Evolutionary conservation across 2,797 vertebrate species (phyloP).

Genomic region (Lutjanus campechanus): DNA sequence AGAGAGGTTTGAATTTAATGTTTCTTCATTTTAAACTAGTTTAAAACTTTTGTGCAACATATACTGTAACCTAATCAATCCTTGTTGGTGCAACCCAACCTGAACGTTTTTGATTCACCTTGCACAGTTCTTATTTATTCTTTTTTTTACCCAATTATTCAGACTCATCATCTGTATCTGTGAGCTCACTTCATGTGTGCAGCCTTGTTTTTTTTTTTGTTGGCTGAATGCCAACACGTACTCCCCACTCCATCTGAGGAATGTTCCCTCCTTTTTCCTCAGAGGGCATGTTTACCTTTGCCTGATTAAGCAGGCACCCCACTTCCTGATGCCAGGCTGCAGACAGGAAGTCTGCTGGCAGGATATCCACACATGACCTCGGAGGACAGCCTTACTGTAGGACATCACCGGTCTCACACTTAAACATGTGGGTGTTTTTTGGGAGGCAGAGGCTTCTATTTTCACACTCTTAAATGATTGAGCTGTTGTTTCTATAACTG

Average conservation of each 20-base stretch:
- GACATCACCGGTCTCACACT: conserved; percentile 20
- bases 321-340: conserved; percentile 75
- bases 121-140: neutral
- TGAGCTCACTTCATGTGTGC: neutral
- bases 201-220: conserved; percentile 32
- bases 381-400: neutral
- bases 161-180: neutral
- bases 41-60: too few species aligned
- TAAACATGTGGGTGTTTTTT: neutral
- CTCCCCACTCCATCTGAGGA: conserved; percentile 58
- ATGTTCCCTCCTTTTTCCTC: conserved; percentile 73
- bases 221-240: conserved; percentile 30
- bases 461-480: neutral
- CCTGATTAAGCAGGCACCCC: conserved; percentile 69
- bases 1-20: too few species aligned
- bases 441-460: neutral
- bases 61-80: too few species aligned
- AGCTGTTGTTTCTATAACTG: neutral
- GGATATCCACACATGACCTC: conserved; percentile 25
- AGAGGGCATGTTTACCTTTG: conserved; percentile 63
- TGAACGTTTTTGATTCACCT: neutral
- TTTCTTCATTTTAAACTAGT: too few species aligned
- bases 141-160: neutral
- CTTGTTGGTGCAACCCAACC: too few species aligned
- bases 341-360: conserved; percentile 72